Base-by-base conservation (phyloP, 2,888 invertebrate species). In the Lochmaea capreae region DNA sequence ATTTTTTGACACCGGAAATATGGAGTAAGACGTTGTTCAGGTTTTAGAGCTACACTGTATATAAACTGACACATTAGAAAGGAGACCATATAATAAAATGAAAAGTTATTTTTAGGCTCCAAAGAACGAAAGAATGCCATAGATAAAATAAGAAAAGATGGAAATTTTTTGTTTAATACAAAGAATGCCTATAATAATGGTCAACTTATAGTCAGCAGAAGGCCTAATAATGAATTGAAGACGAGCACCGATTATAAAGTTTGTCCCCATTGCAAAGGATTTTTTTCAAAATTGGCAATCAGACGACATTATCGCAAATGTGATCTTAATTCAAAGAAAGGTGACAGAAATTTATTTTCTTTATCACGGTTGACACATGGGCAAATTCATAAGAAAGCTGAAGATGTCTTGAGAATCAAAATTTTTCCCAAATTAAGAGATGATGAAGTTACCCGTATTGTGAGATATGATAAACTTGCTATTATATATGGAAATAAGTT, bases 181-280 rank as follows among this genome's bases (percentile, higher is more conserved):
- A 57, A 70, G 54, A 70, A 58, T 54, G 49, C 39, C 12, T 66
- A 59, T 26, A 71, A 71, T 61, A 65, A 65, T 58, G 71, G 71
- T 0, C 39, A 71, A 65, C 43, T 71, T 3, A 26, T 71, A 46
- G 71, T 71, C 10, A 59, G 16, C 43, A 71, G 71, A 59, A 65
- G 71, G 49, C 71, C 71, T 33, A 16, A 62, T 26, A 14, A 33
- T 52, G n/a, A 46, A 14, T 43, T 22, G 18, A 68, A 69, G 72
- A 52, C 65, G 14, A 76, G 66, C 26, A 69, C 26, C 14, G 76
- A 78, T 42, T 81, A 59, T 43, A 71, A 66, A 46, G 66, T 65
- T 10, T 71, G 71, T 14, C 65, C 65, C 3, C 42, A 71, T 43
- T 71, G 71, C 26, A 71, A 66, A 43, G 66, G 57, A 26, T 71